Base-by-base conservation (phyloP, 2,888 invertebrate genomes). In the Lithosia quadra region DNA sequence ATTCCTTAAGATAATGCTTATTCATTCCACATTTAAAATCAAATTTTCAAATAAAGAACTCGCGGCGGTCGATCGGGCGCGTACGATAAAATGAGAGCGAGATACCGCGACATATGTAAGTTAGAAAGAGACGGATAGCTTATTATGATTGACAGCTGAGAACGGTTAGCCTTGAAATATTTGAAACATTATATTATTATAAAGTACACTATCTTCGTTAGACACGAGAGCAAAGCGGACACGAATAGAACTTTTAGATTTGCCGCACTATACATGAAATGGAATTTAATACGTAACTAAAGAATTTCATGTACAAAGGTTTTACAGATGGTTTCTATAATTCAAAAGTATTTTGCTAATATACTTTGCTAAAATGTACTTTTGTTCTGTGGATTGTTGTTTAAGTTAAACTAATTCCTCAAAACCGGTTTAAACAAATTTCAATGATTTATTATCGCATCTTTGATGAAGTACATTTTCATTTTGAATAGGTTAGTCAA, bases 141-240 rank as follows among this genome's bases (percentile, higher is more conserved):
- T 94, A 94, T 94, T 94, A 95, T 95, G 95, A 95, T 95, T 95
- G 95, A 95, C 95, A 95, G 95, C 93, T 95, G 92, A 94, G 94
- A 94, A 94, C 94, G 94, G 94, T 94, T 94, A 93, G 92, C 95
- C 95, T 95, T 95, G 95, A 94, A 95, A 95, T 95, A 95, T 94
- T 95, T 94, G 94, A 94, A 95, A 94, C 95, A 94, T 95, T 94
- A 94, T 94, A 95, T 93, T 94, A 93, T 92, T 94, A 94, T 93
- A 93, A 94, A 95, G 94, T 94, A 95, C 94, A 93, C 94, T 93
- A 94, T 94, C 91, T 93, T 91, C 86, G 84, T 86, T 85, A 77
- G 84, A 86, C 92, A 90, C 86, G 86, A 84, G 91, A 91, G 91
- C 82, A 76, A 86, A 87, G 86, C 86, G 93, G 93, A 86, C 92